These are phyloP conservation scores for Chondrilla cf. caribensis DNA, from an alignment of 37 sponge, comb jelly and placozoan genomes.

Conservation along the genomic window DNA sequence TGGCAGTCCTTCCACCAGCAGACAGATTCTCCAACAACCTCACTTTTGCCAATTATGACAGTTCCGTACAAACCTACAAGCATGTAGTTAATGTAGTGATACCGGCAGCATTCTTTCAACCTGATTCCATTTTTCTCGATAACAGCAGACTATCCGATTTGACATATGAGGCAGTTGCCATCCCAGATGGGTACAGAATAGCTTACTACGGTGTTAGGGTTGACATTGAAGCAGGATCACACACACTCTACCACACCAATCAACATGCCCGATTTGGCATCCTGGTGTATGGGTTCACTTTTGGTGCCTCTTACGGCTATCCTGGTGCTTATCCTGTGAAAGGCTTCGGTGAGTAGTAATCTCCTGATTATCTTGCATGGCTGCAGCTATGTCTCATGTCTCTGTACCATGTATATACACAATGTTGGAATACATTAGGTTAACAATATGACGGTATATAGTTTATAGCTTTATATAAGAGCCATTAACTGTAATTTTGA, in stretches of 20 bases:
- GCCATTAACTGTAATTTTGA: too few relatives aligned
- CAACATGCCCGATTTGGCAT: background rate
- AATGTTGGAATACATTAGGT: too few relatives aligned
- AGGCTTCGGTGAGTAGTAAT: background rate
- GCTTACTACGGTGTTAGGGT: background rate
- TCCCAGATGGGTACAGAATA: background rate
- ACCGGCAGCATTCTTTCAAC: background rate
- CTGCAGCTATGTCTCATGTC: too few relatives aligned
- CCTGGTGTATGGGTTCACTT: constrained; percentile 4
- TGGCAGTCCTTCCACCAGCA: constrained; percentile 2
- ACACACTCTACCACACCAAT: background rate
- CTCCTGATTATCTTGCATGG: too few relatives aligned
- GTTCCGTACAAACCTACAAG: background rate
- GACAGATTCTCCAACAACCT: background rate
- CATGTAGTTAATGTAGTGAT: background rate
- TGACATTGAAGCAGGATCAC: background rate
- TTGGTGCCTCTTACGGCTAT: background rate
- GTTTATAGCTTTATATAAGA: too few relatives aligned
- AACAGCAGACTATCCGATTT: background rate
- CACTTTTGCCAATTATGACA: constrained; percentile 1
- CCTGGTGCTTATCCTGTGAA: background rate
- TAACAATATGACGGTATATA: too few relatives aligned
- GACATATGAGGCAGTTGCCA: background rate
- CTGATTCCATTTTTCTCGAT: background rate
- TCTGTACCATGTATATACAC: too few relatives aligned